phyloP scores from a whole-genome alignment of 2,888 invertebrate species.

The Parnassius mnemosyne region DNA sequence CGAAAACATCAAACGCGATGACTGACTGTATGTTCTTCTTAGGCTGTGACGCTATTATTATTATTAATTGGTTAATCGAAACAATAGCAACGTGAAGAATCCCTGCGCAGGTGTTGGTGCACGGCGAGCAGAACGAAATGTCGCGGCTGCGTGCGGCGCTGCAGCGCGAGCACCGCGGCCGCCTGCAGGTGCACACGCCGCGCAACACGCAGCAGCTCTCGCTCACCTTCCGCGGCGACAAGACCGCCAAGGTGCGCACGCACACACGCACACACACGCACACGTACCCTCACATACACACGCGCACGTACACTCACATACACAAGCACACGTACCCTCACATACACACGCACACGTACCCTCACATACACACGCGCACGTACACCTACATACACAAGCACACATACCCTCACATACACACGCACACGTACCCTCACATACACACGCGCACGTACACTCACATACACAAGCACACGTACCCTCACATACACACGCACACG shows the following conservation, averaged over 20 bases:
- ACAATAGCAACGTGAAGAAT: neutral
- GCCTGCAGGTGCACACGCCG: constrained; percentile 96
- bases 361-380: neutral
- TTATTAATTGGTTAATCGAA: too few species aligned
- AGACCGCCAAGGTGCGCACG: constrained; percentile 95
- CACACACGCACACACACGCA: neutral
- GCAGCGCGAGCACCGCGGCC: constrained; percentile 94
- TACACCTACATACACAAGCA: too few species aligned
- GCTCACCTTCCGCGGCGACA: constrained; percentile 97
- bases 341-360: too few species aligned
- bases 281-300: too few species aligned
- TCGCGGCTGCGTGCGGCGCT: constrained; percentile 95
- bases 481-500: constrained; percentile 78
- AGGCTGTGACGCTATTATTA: too few species aligned
- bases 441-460: too few species aligned
- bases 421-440: too few species aligned
- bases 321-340: neutral
- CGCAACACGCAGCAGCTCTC: constrained; percentile 96
- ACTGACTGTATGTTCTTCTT: too few species aligned
- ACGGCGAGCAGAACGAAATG: constrained; percentile 99
- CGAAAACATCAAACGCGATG: too few species aligned
- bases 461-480: neutral
- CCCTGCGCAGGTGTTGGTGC: constrained; percentile 88
- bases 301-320: too few species aligned
- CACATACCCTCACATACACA: too few species aligned